Base-by-base conservation (phyloP, 2,113 vertebrate species). In the Perca flavescens region DNA sequence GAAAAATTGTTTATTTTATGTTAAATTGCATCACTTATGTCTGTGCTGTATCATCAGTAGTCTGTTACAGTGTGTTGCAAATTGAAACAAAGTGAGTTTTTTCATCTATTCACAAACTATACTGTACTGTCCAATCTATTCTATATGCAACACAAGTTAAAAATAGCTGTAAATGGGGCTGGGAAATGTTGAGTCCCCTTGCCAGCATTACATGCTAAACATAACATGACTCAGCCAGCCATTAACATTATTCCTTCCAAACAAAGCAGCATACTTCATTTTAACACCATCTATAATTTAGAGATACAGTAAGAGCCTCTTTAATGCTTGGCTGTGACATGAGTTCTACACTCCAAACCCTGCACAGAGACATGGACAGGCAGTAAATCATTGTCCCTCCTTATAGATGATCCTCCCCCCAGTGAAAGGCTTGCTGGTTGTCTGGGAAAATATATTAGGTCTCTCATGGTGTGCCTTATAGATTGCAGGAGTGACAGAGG, bases 161-260 rank as follows among this genome's bases (percentile, higher is more conserved):
- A 93, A 92, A 92, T 92, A 93, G 88, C 81, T 31, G 15, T 68
- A 74, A 90, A 89, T 88, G 83, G 86, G 61, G 57, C 62, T 83
- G 83, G 74, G 87, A 86, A 53, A 88, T 74, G 76, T 74, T 64
- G 60, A 75, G n/a, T 74, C 63, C 79, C 70, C 22, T 62, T 58
- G 52, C 75, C 71, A 83, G 74, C 65, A 85, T 43, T 43, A 82
- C 86, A 82, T 81, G 85, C 85, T 79, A 80, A 89, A 87, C 79
- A 93, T 85, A 91, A 93, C 84, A 66, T 62, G 61, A 66, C 58
- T 74, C 54, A 22, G 46, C 73, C 73, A 74, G 88, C 62, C 82
- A 72, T 56, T 50, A 83, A 77, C 78, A 80, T 83, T 79, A 68
- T 79, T 84, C 80, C 77, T 50, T 77, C 67, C 54, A 85, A 92